phyloP scores from a whole-genome alignment of 2,797 vertebrate genomes.

The Mormyrus proboscirostris region DNA sequence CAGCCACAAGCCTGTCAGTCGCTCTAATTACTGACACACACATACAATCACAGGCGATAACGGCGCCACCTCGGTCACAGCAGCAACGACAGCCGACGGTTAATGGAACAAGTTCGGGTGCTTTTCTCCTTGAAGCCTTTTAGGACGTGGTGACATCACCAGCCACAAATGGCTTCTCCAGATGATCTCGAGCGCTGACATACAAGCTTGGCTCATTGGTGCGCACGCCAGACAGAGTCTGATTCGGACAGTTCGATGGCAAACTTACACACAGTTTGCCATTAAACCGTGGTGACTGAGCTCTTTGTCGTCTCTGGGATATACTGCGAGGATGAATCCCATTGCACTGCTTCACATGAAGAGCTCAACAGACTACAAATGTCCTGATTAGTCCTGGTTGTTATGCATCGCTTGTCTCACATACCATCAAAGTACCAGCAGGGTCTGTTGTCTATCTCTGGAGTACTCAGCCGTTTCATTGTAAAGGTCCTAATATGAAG shows the following conservation, averaged over 20 bases:
- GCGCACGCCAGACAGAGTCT: not conserved
- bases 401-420: not conserved
- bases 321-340: not conserved
- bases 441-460: not conserved
- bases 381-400: not conserved
- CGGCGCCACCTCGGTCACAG: not conserved
- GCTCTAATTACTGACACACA: not conserved
- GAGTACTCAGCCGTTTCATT: not conserved
- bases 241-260: not conserved
- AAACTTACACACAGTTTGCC: not conserved
- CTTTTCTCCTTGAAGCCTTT: constrained; percentile 3
- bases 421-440: not conserved
- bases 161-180: not conserved
- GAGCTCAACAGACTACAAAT: not conserved
- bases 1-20: not conserved
- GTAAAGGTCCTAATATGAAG: not conserved
- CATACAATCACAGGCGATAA: not conserved
- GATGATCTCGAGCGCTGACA: not conserved
- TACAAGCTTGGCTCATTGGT: not conserved
- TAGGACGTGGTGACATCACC: not conserved
- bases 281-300: not conserved
- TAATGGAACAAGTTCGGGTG: not conserved
- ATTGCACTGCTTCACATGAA: not conserved
- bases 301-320: not conserved
- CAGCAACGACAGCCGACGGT: not conserved